Evolutionary conservation across 2,888 invertebrate species (phyloP).

Genomic region (Bellardia pandia): DNA sequence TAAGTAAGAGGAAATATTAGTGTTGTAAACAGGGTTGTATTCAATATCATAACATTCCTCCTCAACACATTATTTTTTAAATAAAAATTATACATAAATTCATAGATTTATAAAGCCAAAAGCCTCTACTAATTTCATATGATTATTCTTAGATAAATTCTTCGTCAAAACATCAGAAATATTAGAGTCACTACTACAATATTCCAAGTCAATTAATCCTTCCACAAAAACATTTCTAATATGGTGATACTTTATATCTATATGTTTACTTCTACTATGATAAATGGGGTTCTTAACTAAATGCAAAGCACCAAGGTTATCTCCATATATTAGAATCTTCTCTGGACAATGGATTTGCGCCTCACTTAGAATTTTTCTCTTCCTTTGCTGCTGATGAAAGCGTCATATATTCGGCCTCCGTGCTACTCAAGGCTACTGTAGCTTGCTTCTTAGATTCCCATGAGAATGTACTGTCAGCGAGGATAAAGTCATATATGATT

Average conservation of each 20-base stretch:
- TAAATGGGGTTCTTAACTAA: conserved; percentile 55
- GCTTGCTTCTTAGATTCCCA: conserved; percentile 71
- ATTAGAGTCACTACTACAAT: conserved; percentile 58
- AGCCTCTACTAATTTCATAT: conserved; percentile 50
- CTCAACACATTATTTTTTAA: conserved; percentile 51
- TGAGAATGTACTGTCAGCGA: conserved; percentile 63
- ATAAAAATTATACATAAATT: conserved; percentile 19
- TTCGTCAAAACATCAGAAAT: conserved; percentile 65
- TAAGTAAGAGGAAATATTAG: too few species aligned
- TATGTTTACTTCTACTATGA: conserved; percentile 56
- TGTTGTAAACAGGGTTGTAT: neutral
- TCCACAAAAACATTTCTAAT: conserved; percentile 48
- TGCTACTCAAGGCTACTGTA: conserved; percentile 62
- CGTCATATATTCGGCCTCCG: conserved; percentile 35
- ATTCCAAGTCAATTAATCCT: conserved; percentile 48
- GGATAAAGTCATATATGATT: conserved; percentile 69
- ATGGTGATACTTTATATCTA: conserved; percentile 59
- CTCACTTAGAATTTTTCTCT: conserved; percentile 23
- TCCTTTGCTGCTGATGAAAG: conserved; percentile 22
- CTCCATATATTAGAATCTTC: neutral
- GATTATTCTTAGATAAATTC: conserved; percentile 46
- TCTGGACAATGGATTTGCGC: neutral
- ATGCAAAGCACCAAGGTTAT: conserved; percentile 46
- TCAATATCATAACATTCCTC: conserved; percentile 58
- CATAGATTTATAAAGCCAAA: conserved; percentile 42